Percentiles rank a stretch among this genome's conserved stretches.
Evolutionary conservation across 2,797 vertebrate genomes (phyloP).

Genomic region (Mormyrops boulengeri): DNA sequence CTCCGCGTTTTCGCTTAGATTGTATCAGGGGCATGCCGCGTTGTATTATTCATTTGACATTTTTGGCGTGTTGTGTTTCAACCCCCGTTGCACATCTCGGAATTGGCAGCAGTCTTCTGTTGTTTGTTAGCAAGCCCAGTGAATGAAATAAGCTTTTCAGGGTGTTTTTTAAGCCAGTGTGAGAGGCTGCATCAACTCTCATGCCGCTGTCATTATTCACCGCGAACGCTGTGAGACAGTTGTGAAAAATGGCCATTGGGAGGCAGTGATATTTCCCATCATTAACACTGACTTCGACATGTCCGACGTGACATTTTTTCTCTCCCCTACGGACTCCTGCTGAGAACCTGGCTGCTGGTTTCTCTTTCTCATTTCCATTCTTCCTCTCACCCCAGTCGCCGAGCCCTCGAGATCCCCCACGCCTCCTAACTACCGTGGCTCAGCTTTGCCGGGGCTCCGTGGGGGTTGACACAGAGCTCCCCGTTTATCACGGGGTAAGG

Average conservation of each 20-base stretch:
- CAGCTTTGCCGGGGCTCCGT: neutral
- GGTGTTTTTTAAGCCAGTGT: neutral
- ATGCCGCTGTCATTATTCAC: neutral
- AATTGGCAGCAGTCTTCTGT: neutral
- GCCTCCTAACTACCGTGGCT: neutral
- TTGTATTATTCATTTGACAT: neutral
- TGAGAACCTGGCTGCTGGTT: neutral
- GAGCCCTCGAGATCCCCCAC: neutral
- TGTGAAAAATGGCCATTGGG: neutral
- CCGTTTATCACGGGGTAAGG: neutral
- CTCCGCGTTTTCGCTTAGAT: neutral
- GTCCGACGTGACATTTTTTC: neutral
- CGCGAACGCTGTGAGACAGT: neutral
- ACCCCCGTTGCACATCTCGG: neutral
- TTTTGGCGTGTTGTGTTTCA: neutral
- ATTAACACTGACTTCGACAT: neutral
- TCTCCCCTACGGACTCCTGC: neutral
- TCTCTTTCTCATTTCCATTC: neutral
- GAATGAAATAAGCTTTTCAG: neutral
- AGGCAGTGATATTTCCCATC: neutral
- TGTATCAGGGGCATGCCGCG: neutral
- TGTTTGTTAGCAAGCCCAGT: neutral
- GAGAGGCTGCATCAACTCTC: neutral
- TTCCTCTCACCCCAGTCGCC: neutral
- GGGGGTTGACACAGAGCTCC: neutral